Percentiles rank a stretch among this genome's conserved stretches.
Evolutionary conservation across 2,797 vertebrate species (phyloP).

Genomic region (Vireo griseus): DNA sequence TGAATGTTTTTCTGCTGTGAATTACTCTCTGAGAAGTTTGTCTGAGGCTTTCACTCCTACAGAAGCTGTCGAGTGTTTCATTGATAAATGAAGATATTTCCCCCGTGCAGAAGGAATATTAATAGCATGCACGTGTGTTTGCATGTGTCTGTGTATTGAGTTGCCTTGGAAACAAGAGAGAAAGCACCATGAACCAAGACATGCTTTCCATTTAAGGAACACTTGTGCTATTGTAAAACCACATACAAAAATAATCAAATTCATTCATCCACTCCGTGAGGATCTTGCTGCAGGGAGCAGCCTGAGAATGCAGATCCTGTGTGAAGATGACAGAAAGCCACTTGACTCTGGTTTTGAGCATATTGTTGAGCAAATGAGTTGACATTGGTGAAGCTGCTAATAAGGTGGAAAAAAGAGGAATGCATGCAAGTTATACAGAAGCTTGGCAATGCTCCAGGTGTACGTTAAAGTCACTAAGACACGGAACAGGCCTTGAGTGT

Average conservation of each 20-base stretch:
- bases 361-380: background rate
- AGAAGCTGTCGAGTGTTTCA: background rate
- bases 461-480: background rate
- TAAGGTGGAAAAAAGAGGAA: background rate
- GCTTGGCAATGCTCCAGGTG: background rate
- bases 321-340: background rate
- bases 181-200: background rate
- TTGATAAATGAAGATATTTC: background rate
- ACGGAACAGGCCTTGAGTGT: background rate
- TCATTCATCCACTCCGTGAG: background rate
- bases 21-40: background rate
- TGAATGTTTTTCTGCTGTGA: background rate
- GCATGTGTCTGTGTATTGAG: background rate
- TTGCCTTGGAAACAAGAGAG: conserved; percentile 36
- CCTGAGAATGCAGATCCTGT: accelerated
- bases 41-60: background rate
- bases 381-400: background rate
- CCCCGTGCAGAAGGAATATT: background rate
- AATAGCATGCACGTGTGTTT: background rate
- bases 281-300: background rate
- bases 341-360: background rate
- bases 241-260: background rate
- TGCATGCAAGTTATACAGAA: background rate
- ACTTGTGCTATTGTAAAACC: background rate
- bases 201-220: background rate